phyloP scores from a whole-genome alignment of 1,140 invertebrate genomes.

The Pseudomyrmex flavicornis region DNA sequence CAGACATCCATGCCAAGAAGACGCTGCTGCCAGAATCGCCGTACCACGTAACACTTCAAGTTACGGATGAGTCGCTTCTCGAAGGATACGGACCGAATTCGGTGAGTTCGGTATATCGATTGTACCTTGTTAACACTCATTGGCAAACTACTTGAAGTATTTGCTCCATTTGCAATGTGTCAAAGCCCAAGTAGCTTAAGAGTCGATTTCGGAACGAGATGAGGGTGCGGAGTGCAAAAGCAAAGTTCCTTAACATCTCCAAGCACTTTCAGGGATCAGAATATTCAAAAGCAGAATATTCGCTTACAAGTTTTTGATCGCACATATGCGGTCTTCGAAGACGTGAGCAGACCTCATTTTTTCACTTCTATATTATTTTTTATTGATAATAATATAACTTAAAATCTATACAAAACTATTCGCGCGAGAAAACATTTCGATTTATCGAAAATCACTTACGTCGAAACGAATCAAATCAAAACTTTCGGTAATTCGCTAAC shows the following conservation, averaged over 20 bases:
- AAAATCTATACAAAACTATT: background rate
- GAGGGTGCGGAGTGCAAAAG: background rate
- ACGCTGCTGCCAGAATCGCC: slow-evolving; percentile 82
- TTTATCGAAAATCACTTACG: slow-evolving; percentile 17
- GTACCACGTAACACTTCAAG: slow-evolving; percentile 81
- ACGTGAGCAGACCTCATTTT: background rate
- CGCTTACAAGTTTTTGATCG: background rate
- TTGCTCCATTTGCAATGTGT: slow-evolving; percentile 41
- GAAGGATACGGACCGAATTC: slow-evolving; percentile 78
- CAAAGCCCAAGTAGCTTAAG: slow-evolving; percentile 31
- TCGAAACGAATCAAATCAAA: slow-evolving; percentile 16
- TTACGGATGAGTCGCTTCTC: slow-evolving; percentile 80
- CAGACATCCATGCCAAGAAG: slow-evolving; percentile 79
- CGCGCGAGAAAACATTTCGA: background rate
- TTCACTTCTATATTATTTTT: background rate
- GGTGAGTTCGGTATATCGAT: slow-evolving; percentile 71
- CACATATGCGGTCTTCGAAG: background rate
- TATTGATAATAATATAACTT: background rate
- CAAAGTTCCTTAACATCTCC: slow-evolving; percentile 32
- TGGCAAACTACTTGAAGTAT: slow-evolving; percentile 29
- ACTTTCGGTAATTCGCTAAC: slow-evolving; percentile 10
- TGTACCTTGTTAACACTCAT: slow-evolving; percentile 39
- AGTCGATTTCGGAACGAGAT: background rate
- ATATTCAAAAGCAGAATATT: background rate
- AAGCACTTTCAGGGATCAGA: slow-evolving; percentile 14